Conservation (phyloP, 2,797 vertebrate species). For the Tenualosa thibaudeaui region DNA sequence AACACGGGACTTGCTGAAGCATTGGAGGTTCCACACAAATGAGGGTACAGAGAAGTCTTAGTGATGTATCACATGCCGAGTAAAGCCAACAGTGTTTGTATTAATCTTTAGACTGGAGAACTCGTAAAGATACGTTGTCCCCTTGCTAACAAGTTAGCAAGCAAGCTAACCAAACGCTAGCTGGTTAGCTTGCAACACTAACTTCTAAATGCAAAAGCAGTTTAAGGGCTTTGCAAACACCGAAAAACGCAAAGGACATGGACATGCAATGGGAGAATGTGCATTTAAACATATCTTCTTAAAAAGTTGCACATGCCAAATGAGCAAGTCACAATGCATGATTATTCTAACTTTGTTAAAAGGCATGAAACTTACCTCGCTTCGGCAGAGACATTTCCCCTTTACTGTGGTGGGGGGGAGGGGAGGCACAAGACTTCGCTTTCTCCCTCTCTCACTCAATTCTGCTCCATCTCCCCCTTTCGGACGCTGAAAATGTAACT, state of each 20-base stretch:
- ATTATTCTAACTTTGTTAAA: constrained; percentile 18
- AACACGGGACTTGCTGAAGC: background rate
- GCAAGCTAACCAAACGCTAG: background rate
- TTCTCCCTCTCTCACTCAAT: constrained; percentile 81
- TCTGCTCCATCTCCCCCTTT: constrained; percentile 70
- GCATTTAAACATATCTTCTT: background rate
- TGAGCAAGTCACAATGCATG: background rate
- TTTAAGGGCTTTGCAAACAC: background rate
- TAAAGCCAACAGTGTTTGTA: background rate
- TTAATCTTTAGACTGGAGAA: background rate
- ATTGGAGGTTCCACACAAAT: background rate
- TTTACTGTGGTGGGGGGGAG: constrained; percentile 88
- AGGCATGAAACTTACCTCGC: constrained; percentile 78
- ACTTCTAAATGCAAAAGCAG: constrained; percentile 10
- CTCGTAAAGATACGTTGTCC: background rate
- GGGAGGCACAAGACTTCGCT: constrained; percentile 95
- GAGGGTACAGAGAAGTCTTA: background rate
- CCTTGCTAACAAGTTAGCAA: background rate
- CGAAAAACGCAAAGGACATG: background rate
- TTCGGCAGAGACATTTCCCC: constrained; percentile 91
- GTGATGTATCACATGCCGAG: background rate
- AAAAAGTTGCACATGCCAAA: background rate
- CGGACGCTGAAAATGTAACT: constrained; percentile 1
- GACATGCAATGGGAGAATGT: background rate
- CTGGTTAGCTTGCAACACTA: background rate